These are phyloP conservation scores for Bombycilla garrulus DNA, from an alignment of 2,113 vertebrate genomes.

Conservation along the genomic window DNA sequence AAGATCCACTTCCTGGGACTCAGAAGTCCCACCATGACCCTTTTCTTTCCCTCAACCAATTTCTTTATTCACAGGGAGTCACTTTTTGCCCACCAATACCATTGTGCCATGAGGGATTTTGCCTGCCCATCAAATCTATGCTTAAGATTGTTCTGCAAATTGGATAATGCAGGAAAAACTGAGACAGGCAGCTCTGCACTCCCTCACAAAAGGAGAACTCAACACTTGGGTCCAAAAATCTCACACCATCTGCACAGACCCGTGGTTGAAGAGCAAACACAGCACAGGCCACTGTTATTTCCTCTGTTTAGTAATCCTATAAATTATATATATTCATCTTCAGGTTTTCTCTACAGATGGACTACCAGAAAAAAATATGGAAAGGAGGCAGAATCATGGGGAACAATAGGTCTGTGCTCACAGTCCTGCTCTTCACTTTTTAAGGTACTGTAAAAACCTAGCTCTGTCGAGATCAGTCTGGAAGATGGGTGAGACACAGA, in stretches of 20 bases:
- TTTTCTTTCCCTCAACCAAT: not conserved
- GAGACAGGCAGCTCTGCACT: not conserved
- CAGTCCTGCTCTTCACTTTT: not conserved
- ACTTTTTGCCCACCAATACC: not conserved
- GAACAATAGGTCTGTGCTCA: not conserved
- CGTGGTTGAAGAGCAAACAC: not conserved
- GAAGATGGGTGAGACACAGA: too few species aligned
- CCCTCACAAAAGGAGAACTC: not conserved
- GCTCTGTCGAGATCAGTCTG: too few species aligned
- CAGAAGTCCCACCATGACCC: not conserved
- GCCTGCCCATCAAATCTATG: not conserved
- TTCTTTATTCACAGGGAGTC: not conserved
- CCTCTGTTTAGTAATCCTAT: not conserved
- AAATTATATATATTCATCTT: not conserved
- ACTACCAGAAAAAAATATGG: not conserved
- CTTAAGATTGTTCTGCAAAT: not conserved
- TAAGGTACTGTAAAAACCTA: too few species aligned
- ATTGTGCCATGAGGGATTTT: not conserved
- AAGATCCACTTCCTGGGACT: not conserved
- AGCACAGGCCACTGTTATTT: rapidly evolving
- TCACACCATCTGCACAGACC: not conserved
- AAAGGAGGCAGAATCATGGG: not conserved
- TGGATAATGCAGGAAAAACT: not conserved
- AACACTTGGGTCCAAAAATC: not conserved
- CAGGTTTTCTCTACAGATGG: not conserved